phyloP scores from a whole-genome alignment of 2,888 invertebrate species.

The Chalcis sispes region DNA sequence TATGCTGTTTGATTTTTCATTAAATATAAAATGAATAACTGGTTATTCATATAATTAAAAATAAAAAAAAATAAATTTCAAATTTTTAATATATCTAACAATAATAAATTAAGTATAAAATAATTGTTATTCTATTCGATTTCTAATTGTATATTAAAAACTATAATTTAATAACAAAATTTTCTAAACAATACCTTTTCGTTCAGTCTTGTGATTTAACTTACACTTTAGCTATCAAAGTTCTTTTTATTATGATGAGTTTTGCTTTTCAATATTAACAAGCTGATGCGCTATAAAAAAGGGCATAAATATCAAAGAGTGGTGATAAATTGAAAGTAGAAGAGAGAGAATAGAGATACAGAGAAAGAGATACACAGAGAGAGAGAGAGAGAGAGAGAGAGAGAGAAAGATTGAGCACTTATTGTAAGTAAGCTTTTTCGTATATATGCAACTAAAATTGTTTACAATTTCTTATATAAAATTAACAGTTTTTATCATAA shows the following conservation, averaged over 20 bases:
- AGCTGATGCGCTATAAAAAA: slow-evolving; percentile 18
- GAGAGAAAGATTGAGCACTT: not conserved
- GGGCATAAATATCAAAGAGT: slow-evolving; percentile 42
- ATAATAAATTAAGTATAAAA: no score
- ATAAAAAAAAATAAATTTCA: no score
- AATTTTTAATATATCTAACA: no score
- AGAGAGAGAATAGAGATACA: slow-evolving; percentile 1
- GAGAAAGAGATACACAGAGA: not conserved
- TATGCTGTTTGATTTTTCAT: no score
- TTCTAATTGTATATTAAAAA: no score
- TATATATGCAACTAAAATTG: slow-evolving; percentile 27
- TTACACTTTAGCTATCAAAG: slow-evolving; percentile 50
- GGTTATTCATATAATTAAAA: no score
- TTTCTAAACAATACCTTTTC: slow-evolving; percentile 47
- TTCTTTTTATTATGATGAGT: slow-evolving; percentile 41
- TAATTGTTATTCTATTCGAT: no score
- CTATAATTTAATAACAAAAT: no score
- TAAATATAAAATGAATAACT: no score
- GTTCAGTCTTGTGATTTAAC: slow-evolving; percentile 40
- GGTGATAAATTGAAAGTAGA: slow-evolving; percentile 7
- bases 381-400: slow-evolving; percentile 1
- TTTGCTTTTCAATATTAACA: slow-evolving; percentile 33
- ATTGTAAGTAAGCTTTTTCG: slow-evolving; percentile 5
- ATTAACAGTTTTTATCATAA: not conserved
- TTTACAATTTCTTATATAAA: slow-evolving; percentile 28